These are phyloP conservation scores for Camelus bactrianus DNA, from an alignment of 2,113 vertebrate genomes.

Conservation along the genomic window DNA sequence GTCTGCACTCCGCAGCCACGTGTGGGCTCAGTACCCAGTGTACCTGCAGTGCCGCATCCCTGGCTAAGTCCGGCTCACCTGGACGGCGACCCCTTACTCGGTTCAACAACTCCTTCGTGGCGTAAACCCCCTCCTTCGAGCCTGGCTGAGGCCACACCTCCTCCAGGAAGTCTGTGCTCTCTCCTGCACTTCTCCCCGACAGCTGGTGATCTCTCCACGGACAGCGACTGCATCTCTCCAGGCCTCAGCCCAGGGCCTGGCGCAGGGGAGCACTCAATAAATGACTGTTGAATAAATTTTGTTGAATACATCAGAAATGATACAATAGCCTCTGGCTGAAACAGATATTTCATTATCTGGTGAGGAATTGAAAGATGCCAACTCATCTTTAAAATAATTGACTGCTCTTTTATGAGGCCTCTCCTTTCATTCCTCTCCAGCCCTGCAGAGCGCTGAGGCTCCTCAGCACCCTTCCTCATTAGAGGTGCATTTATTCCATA, in stretches of 20 bases:
- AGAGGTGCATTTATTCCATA: conserved; percentile 77
- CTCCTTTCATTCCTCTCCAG: conserved; percentile 53
- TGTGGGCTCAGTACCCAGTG: neutral
- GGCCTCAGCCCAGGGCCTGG: neutral
- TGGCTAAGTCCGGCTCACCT: neutral
- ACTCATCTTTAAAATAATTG: conserved; percentile 81
- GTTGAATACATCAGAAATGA: conserved; percentile 70
- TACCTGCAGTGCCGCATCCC: neutral
- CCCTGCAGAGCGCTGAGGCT: neutral
- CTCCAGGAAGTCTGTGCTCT: neutral
- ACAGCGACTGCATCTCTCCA: neutral
- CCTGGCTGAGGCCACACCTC: neutral
- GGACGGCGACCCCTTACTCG: neutral
- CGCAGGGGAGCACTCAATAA: neutral
- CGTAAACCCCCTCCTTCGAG: neutral
- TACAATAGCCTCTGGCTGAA: conserved; percentile 66
- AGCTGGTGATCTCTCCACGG: neutral
- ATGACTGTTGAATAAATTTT: conserved; percentile 67
- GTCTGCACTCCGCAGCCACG: neutral
- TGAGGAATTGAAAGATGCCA: conserved; percentile 79
- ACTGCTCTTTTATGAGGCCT: conserved; percentile 74
- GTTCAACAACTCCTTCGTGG: neutral
- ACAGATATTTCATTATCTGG: conserved; percentile 72
- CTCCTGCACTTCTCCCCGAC: neutral
- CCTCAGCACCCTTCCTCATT: conserved; percentile 70